Percentiles rank a stretch among this genome's conserved stretches.
Evolutionary conservation across 35 echinoderm and acorn worm genomes (phyloP).

Genomic region (Diadema setosum): DNA sequence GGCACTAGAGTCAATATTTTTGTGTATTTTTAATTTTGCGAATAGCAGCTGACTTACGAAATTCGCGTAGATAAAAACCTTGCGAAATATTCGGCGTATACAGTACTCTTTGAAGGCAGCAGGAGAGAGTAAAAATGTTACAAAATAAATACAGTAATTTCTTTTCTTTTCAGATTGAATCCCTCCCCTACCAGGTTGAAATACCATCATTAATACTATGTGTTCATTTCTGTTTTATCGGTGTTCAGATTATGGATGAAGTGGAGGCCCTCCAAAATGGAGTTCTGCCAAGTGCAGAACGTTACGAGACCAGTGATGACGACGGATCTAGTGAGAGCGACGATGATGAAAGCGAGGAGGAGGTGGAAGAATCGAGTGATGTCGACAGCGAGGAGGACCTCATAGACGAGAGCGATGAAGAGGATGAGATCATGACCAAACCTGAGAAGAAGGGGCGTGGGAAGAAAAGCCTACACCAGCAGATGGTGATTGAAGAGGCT

Average conservation of each 20-base stretch:
- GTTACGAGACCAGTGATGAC: slow-evolving; percentile 9
- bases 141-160: no score
- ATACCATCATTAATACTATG: no score
- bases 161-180: no score
- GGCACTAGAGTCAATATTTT: no score
- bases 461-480: background rate
- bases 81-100: no score
- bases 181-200: no score
- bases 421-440: slow-evolving; percentile 2
- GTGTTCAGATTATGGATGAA: slow-evolving; percentile 3
- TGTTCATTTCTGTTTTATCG: background rate
- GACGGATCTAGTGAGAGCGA: slow-evolving; percentile 2
- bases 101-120: no score
- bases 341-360: slow-evolving; percentile 10
- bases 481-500: background rate
- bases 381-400: background rate
- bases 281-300: background rate
- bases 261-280: slow-evolving; percentile 3
- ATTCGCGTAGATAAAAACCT: no score
- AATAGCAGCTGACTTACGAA: no score
- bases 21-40: no score
- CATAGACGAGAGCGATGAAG: background rate
- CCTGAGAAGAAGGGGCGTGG: background rate
- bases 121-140: no score
- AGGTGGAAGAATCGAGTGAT: slow-evolving; percentile 12